Evolutionary conservation across 2,113 vertebrate species (phyloP).

Genomic region (Struthio camelus): DNA sequence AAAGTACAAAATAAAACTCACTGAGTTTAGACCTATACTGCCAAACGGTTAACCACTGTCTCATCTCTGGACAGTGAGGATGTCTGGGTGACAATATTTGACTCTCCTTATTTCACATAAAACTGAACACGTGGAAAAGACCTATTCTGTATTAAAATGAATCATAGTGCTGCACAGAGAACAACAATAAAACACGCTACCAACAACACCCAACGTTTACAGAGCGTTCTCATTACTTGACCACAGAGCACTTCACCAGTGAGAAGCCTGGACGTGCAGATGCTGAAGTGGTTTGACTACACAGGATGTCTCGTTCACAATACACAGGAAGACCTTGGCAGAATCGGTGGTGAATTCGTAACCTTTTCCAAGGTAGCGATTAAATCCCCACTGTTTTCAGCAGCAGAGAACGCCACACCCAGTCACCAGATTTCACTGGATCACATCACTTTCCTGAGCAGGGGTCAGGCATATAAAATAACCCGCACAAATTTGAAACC

Average conservation of each 20-base stretch:
- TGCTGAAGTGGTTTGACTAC: neutral
- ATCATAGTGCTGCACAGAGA: neutral
- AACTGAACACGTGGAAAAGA: neutral
- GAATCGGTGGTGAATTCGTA: neutral
- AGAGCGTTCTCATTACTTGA: neutral
- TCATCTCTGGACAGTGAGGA: neutral
- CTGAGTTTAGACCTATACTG: neutral
- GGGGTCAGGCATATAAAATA: neutral
- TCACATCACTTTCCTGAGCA: neutral
- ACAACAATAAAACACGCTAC: neutral
- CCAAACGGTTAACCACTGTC: neutral
- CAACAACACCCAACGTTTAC: neutral
- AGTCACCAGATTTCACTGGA: neutral
- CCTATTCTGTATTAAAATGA: neutral
- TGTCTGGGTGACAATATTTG: neutral
- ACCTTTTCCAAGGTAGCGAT: neutral
- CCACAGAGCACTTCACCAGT: neutral
- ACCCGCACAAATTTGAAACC: neutral
- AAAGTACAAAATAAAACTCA: neutral
- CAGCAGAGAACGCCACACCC: neutral
- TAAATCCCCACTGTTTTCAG: neutral
- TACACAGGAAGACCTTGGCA: neutral
- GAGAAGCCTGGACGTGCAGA: neutral
- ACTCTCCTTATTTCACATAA: neutral
- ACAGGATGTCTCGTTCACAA: accelerated